These are phyloP conservation scores for Aramus guarauna DNA, from an alignment of 2,113 vertebrate species.

Conservation along the genomic window DNA sequence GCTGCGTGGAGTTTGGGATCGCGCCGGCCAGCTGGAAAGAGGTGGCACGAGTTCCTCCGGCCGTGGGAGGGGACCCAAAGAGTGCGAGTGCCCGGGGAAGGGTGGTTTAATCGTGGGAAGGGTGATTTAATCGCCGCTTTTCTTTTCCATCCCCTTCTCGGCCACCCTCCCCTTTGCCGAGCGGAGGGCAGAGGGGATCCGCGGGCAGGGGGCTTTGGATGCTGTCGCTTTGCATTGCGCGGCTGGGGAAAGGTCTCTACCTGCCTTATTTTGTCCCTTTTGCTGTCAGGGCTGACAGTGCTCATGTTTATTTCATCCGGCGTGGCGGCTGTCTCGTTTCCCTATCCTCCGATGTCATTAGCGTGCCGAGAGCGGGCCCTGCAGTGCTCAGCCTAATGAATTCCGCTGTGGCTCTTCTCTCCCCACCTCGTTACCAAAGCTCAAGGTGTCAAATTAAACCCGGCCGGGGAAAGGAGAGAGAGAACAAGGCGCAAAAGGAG, in stretches of 20 bases:
- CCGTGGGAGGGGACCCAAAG: conserved; percentile 31
- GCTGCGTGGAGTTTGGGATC: fast-evolving
- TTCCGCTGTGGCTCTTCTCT: conserved; percentile 90
- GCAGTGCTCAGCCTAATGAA: conserved; percentile 94
- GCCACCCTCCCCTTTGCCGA: not conserved
- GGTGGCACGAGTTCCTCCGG: not conserved
- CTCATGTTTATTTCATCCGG: conserved; percentile 99
- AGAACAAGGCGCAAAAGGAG: conserved; percentile 9
- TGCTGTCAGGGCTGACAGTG: conserved; percentile 90
- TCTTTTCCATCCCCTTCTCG: not conserved
- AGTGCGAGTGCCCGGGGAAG: not conserved
- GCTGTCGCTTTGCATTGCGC: conserved; percentile 81
- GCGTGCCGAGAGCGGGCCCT: conserved; percentile 86
- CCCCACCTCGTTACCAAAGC: conserved; percentile 88
- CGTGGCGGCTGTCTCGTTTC: conserved; percentile 89
- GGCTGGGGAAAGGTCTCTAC: conserved; percentile 85
- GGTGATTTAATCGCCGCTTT: conserved; percentile 34
- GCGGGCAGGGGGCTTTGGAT: conserved; percentile 32
- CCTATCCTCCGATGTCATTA: conserved; percentile 97
- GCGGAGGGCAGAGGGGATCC: not conserved
- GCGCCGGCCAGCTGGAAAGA: not conserved
- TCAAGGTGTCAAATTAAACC: conserved; percentile 99
- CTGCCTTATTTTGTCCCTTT: conserved; percentile 86
- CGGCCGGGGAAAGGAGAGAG: conserved; percentile 74
- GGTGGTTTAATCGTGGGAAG: not conserved